Conservation (phyloP, 2,888 invertebrate genomes). For the Drosophila fungiperda region DNA sequence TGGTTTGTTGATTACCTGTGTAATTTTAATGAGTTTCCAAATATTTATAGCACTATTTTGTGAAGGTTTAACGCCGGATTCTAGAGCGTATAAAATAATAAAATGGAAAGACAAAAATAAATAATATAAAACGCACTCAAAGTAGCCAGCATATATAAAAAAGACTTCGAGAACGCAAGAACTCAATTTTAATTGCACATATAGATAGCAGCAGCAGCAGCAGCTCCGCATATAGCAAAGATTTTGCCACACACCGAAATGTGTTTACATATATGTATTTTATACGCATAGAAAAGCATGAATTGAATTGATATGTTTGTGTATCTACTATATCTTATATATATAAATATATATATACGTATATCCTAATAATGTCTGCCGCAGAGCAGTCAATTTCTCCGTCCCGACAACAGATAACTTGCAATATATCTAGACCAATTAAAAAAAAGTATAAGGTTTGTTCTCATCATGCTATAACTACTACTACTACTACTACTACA, state of each 20-base stretch:
- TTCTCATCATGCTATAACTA: constrained; percentile 68
- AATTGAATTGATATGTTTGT: constrained; percentile 43
- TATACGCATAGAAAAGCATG: constrained; percentile 40
- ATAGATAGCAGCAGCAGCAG: constrained; percentile 34
- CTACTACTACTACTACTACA: constrained; percentile 64
- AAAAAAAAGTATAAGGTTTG: constrained; percentile 66
- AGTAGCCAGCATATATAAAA: constrained; percentile 55
- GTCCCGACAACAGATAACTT: constrained; percentile 40
- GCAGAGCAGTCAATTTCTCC: constrained; percentile 50
- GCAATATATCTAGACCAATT: constrained; percentile 31
- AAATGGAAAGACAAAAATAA: constrained; percentile 37
- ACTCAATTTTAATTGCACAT: constrained; percentile 46
- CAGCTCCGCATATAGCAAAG: constrained; percentile 58
- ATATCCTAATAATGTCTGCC: constrained; percentile 40
- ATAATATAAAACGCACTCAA: constrained; percentile 56
- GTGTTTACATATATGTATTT: constrained; percentile 19
- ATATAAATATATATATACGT: constrained; percentile 8
- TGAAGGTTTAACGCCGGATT: constrained; percentile 74
- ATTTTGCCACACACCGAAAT: constrained; percentile 46
- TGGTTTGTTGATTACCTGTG: constrained; percentile 48
- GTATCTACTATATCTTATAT: constrained; percentile 37
- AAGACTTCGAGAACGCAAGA: constrained; percentile 61
- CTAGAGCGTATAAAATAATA: constrained; percentile 49
- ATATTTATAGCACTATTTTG: constrained; percentile 75
- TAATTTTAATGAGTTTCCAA: constrained; percentile 78